Evolutionary conservation across 2,113 vertebrate genomes (phyloP).

Genomic region (Trachemys scripta): DNA sequence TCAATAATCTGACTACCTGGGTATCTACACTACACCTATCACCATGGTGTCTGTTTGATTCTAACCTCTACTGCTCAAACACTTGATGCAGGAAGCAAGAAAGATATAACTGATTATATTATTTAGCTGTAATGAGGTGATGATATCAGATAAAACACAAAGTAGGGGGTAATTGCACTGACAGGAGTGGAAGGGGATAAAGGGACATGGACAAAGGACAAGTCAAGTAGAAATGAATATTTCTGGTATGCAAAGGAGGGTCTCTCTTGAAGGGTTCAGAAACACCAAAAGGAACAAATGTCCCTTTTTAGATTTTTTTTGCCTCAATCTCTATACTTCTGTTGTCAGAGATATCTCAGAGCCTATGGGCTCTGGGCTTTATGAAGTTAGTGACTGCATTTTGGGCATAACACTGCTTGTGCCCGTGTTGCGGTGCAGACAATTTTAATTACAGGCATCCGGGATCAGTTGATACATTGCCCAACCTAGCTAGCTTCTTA

Average conservation of each 20-base stretch:
- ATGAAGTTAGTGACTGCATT: neutral
- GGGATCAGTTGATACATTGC: neutral
- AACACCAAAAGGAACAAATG: neutral
- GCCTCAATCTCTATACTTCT: neutral
- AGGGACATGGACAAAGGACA: neutral
- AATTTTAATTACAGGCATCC: neutral
- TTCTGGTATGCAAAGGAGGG: constrained; percentile 10
- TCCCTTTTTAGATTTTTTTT: neutral
- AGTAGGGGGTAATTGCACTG: neutral
- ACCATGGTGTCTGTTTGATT: neutral
- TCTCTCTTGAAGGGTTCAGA: neutral
- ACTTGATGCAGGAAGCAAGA: neutral
- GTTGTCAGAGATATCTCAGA: neutral
- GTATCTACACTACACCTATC: neutral
- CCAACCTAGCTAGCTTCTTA: constrained; percentile 1
- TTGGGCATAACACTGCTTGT: neutral
- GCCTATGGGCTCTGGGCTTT: neutral
- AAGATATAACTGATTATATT: neutral
- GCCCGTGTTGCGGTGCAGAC: neutral
- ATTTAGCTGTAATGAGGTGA: neutral
- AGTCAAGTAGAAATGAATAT: constrained; percentile 34
- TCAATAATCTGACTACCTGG: neutral
- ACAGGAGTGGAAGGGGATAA: neutral
- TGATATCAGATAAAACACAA: neutral
- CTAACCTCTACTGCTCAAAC: constrained; percentile 20